phyloP scores from a whole-genome alignment of 2,113 vertebrate genomes.

The Leptosomus discolor region DNA sequence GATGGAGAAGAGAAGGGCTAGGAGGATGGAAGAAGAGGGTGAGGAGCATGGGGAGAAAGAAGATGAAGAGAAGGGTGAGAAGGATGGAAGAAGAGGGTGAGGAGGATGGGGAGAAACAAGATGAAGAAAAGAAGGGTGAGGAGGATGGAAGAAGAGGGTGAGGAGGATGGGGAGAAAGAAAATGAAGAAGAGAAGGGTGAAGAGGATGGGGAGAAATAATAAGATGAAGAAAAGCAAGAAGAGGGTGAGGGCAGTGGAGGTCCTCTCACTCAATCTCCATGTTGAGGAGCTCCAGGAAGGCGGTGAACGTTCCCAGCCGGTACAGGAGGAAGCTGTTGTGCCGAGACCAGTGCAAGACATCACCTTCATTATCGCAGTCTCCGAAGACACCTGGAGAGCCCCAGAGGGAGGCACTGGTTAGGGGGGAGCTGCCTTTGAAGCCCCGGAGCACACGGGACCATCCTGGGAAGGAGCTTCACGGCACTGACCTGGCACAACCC shows the following conservation, averaged over 20 bases:
- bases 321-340: slow-evolving; percentile 95
- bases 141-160: not conserved
- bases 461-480: not conserved
- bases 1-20: not conserved
- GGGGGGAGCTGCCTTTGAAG: not conserved
- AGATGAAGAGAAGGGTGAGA: not conserved
- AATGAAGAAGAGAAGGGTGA: not conserved
- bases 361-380: slow-evolving; percentile 86
- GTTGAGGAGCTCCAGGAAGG: slow-evolving; percentile 94
- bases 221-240: not conserved
- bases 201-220: not conserved
- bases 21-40: too few species aligned
- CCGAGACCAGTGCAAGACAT: slow-evolving; percentile 89
- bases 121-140: not conserved
- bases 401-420: not conserved
- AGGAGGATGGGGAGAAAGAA: not conserved
- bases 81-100: not conserved
- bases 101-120: not conserved
- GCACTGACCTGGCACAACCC: not conserved
- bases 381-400: slow-evolving; percentile 82
- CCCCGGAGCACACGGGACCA: not conserved
- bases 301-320: slow-evolving; percentile 91
- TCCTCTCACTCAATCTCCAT: slow-evolving; percentile 92
- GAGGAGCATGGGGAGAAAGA: not conserved
- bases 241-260: not conserved